Evolutionary conservation across 2,797 vertebrate genomes (phyloP).

Genomic region (Vultur gryphus): DNA sequence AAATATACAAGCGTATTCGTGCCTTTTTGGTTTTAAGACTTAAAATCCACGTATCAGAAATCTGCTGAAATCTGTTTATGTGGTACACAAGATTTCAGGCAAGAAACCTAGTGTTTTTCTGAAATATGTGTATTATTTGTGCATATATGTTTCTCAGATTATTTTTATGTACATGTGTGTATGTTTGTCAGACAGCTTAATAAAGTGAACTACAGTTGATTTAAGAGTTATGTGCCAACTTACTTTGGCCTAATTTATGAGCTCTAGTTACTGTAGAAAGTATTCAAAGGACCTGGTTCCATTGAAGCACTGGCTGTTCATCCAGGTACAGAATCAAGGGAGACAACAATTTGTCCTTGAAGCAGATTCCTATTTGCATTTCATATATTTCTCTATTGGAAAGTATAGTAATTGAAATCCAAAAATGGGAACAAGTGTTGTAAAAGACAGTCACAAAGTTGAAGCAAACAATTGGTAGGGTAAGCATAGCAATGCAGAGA

Average conservation of each 20-base stretch:
- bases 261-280: not conserved
- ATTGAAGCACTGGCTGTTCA: not conserved
- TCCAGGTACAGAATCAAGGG: not conserved
- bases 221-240: not conserved
- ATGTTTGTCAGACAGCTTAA: not conserved
- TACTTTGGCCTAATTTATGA: not conserved
- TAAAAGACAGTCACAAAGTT: not conserved
- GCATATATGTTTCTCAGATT: not conserved
- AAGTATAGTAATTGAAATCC: not conserved
- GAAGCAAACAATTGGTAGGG: not conserved
- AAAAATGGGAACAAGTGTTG: not conserved
- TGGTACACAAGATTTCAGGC: not conserved
- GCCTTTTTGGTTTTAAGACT: not conserved
- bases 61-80: not conserved
- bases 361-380: not conserved
- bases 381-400: not conserved
- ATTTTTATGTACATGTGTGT: too few relatives aligned
- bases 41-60: not conserved
- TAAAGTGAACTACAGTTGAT: not conserved
- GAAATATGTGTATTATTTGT: not conserved
- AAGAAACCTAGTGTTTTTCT: not conserved
- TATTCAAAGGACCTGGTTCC: not conserved
- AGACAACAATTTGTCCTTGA: not conserved
- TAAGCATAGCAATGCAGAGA: not conserved
- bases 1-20: not conserved